Base-by-base conservation (phyloP, 2,113 vertebrate species). In the Casuarius casuarius region DNA sequence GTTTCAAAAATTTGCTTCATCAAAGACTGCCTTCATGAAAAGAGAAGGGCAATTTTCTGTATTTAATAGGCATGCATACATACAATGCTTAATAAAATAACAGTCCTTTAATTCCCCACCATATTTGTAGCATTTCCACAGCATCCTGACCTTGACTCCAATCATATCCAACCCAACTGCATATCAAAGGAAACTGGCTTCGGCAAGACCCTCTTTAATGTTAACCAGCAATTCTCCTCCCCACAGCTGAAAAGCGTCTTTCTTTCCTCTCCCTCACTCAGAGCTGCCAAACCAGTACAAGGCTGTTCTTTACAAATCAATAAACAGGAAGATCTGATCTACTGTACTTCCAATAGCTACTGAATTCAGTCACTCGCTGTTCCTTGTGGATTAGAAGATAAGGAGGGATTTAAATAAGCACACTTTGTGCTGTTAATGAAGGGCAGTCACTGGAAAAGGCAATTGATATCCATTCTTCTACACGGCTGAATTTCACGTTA, bases 161-260 rank as follows among this genome's bases (percentile, higher is more conserved):
- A 84, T 92, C 83, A 65, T 62, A 86, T 76, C 87, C 74, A 94
- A 84, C 96, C 51, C 91, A 85, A 96, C 70, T 54, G 44, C 48
- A 28, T 48, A 91, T 96, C 97, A 95, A 96, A 97, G 89, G 95
- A 95, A 90, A 67, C 10, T 72, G 51, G 59, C 85, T 96, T 85
- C 93, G 67, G 76, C 40, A 67, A 97, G 94, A 79, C 74, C 54
- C 82, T 52, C 79, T 97, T 96, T 94, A 96, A 94, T 94, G 90
- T 87, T 93, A 56, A 48, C 67, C 88, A 74, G 91, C 56, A 94
- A 75, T 93, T 87, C 89, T 95, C 91, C 71, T 92, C 89, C 51
- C 16, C 73, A 75, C 63, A 78, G 93, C 88, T 97, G 91, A 97
- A 98, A 98, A 97, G 94, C 21, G 9, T 29, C 92, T 97, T 97